These are phyloP conservation scores for Ruditapes philippinarum DNA, from an alignment of 1,140 invertebrate genomes.

Conservation along the genomic window DNA sequence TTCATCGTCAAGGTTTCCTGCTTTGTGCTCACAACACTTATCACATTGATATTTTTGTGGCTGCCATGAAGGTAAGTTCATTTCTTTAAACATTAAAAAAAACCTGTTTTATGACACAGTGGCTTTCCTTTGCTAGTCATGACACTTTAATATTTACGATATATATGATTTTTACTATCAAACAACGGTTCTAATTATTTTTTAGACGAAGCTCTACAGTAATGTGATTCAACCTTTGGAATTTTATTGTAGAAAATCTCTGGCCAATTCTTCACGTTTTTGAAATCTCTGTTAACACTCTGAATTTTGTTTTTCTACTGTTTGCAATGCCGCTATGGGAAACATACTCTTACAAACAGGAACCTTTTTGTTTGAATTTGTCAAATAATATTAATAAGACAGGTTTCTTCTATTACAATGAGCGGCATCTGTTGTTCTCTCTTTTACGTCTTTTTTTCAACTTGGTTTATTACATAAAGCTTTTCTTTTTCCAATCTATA, in stretches of 20 bases:
- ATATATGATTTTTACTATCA: not conserved
- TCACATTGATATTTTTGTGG: constrained; percentile 28
- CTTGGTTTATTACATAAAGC: constrained; percentile 9
- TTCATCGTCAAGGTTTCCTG: constrained; percentile 26
- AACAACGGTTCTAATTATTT: constrained; percentile 42
- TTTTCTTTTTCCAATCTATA: constrained; percentile 23
- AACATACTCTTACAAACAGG: constrained; percentile 50
- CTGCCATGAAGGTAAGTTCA: constrained; percentile 31
- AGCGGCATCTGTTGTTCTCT: not conserved
- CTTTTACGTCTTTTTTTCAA: not conserved
- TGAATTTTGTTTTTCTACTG: not conserved
- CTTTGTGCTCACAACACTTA: constrained; percentile 35
- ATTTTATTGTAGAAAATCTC: not conserved
- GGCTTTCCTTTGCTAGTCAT: not conserved
- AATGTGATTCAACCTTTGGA: constrained; percentile 20
- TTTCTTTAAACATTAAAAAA: constrained; percentile 27
- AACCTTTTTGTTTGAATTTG: not conserved
- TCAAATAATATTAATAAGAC: constrained; percentile 35
- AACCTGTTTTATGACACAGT: constrained; percentile 18
- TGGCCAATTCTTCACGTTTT: constrained; percentile 12
- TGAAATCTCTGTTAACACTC: not conserved
- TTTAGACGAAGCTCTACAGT: constrained; percentile 11
- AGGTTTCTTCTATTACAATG: constrained; percentile 22
- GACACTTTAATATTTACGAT: not conserved
- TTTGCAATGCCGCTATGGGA: constrained; percentile 14